phyloP scores from a whole-genome alignment of 2,888 invertebrate species.

The Polyommatus icarus region DNA sequence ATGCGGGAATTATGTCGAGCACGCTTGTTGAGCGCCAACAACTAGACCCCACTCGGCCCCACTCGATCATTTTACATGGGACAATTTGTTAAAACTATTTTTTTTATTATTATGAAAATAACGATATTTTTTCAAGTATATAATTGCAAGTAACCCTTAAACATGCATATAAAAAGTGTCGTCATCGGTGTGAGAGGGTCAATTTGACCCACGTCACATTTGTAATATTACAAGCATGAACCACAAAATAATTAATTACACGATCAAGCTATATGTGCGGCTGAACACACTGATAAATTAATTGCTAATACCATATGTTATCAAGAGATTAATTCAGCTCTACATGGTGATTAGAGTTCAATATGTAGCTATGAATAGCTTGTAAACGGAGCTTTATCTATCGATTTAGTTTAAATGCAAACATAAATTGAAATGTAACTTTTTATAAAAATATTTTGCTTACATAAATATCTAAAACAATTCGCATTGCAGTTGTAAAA shows the following conservation, averaged over 20 bases:
- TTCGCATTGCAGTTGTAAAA: neutral
- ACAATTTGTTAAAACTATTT: neutral
- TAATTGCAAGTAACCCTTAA: neutral
- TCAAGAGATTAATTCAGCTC: constrained; percentile 12
- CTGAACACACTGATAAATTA: constrained; percentile 1
- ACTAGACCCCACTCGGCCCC: neutral
- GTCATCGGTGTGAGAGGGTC: neutral
- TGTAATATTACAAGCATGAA: neutral
- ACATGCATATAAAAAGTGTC: neutral
- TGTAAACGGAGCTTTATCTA: neutral
- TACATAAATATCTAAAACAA: neutral
- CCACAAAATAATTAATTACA: neutral
- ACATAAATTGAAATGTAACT: no score
- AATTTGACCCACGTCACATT: neutral
- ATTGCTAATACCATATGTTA: constrained; percentile 8
- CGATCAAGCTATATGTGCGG: neutral
- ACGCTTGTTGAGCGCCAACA: neutral
- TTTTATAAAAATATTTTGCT: neutral
- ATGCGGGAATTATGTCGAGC: constrained; percentile 8
- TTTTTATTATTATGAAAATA: neutral
- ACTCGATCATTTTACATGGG: neutral
- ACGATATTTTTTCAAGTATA: neutral
- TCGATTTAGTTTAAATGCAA: neutral
- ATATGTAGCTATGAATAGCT: neutral
- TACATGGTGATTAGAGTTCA: neutral